A percentile compares a stretch with the other conserved stretches of the same genome.
These are phyloP conservation scores for Xerus rutilus DNA, from an alignment of 2,797 vertebrate genomes.

Conservation along the genomic window DNA sequence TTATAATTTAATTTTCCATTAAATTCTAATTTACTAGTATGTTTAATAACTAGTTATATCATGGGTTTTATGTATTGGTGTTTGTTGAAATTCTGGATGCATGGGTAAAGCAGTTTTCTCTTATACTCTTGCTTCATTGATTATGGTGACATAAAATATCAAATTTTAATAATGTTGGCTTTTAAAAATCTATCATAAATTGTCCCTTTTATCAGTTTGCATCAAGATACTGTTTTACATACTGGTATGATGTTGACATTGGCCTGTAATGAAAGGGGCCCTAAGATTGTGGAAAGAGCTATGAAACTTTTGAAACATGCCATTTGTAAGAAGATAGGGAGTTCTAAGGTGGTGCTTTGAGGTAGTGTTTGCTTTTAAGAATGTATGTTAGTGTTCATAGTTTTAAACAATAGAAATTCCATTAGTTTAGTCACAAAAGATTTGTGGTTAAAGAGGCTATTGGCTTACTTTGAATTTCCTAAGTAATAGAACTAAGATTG, in stretches of 20 bases:
- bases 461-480: conserved; percentile 48
- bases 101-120: conserved; percentile 26
- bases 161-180: conserved; percentile 33
- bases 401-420: conserved; percentile 34
- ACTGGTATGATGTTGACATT: neutral
- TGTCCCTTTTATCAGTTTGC: conserved; percentile 29
- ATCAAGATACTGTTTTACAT: neutral
- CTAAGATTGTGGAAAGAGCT: neutral
- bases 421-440: conserved; percentile 35
- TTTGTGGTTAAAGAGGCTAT: conserved; percentile 26
- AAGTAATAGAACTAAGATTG: neutral
- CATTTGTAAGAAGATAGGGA: neutral
- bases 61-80: neutral
- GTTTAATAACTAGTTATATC: neutral
- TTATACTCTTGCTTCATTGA: neutral
- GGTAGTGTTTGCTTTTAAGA: conserved; percentile 19
- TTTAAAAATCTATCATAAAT: conserved; percentile 25
- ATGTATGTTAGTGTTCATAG: neutral
- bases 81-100: neutral
- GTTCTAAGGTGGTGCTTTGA: neutral
- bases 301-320: neutral
- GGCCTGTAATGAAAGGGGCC: neutral
- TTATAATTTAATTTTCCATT: neutral
- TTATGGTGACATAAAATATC: neutral
- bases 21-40: neutral